Conservation (phyloP, 2,797 vertebrate genomes). For the Acrocephalus scirpaceus region DNA sequence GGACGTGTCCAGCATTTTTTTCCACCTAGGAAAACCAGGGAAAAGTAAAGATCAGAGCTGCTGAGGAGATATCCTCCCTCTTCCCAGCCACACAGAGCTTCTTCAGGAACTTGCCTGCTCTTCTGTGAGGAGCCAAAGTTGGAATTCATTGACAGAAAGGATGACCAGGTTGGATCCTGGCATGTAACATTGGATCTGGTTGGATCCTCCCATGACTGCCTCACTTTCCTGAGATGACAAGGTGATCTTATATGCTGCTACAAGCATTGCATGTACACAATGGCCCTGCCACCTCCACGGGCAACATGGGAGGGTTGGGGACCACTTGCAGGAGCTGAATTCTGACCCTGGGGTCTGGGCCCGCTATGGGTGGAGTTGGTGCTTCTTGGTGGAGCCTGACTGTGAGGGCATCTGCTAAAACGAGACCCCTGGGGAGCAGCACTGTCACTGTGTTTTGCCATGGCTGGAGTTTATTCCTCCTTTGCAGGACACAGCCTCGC, state of each 20-base stretch:
- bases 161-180: neutral
- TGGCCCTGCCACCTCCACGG: neutral
- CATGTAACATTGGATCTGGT: neutral
- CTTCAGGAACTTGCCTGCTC: neutral
- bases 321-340: neutral
- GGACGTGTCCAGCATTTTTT: neutral
- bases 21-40: neutral
- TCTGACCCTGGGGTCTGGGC: neutral
- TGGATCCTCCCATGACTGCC: neutral
- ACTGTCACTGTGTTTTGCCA: neutral
- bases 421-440: neutral
- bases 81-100: neutral
- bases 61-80: neutral
- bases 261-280: neutral
- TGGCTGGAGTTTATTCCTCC: neutral
- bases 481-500: neutral
- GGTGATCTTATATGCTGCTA: neutral
- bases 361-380: neutral
- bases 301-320: neutral
- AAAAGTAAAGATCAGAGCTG: neutral
- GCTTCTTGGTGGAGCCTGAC: neutral
- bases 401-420: neutral
- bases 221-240: neutral
- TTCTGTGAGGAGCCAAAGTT: neutral
- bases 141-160: neutral